phyloP scores from a whole-genome alignment of 2,113 vertebrate species.

The Ciconia maguari region DNA sequence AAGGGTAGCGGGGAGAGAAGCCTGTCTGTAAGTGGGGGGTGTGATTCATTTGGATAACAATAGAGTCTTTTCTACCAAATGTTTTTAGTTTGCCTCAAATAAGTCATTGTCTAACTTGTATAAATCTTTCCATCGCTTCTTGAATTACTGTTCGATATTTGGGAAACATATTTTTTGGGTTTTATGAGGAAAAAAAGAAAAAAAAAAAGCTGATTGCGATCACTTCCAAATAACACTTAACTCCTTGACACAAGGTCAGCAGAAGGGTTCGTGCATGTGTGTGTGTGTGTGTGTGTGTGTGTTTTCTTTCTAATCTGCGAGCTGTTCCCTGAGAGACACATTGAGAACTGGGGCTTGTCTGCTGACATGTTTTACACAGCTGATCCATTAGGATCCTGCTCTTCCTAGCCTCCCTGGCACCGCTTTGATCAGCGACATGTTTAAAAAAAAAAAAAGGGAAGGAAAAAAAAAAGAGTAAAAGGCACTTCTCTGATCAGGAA shows the following conservation, averaged over 20 bases:
- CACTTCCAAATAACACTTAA: constrained; percentile 67
- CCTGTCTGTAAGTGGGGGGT: constrained; percentile 12
- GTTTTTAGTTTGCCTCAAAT: constrained; percentile 61
- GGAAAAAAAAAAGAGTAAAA: background rate
- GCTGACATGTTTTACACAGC: constrained; percentile 71
- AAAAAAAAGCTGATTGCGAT: constrained; percentile 11
- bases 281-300: background rate
- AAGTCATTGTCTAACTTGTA: constrained; percentile 64
- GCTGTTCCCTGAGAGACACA: constrained; percentile 47
- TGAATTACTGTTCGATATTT: constrained; percentile 58
- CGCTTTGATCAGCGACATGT: constrained; percentile 59
- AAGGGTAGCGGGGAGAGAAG: background rate
- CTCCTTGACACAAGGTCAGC: constrained; percentile 63
- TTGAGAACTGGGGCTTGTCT: constrained; percentile 63
- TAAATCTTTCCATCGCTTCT: constrained; percentile 61
- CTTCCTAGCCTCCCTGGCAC: constrained; percentile 45
- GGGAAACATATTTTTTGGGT: background rate
- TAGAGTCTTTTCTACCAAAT: constrained; percentile 57
- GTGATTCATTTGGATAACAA: constrained; percentile 66
- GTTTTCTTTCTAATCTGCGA: constrained; percentile 27
- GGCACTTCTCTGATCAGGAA: constrained; percentile 64
- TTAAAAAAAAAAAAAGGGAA: background rate
- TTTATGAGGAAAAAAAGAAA: background rate
- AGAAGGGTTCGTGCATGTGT: background rate
- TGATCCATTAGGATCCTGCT: constrained; percentile 55